Percentiles rank a stretch among this genome's conserved stretches.
Conservation (phyloP, 2,888 invertebrate genomes). For the Brachycybe producta region DNA sequence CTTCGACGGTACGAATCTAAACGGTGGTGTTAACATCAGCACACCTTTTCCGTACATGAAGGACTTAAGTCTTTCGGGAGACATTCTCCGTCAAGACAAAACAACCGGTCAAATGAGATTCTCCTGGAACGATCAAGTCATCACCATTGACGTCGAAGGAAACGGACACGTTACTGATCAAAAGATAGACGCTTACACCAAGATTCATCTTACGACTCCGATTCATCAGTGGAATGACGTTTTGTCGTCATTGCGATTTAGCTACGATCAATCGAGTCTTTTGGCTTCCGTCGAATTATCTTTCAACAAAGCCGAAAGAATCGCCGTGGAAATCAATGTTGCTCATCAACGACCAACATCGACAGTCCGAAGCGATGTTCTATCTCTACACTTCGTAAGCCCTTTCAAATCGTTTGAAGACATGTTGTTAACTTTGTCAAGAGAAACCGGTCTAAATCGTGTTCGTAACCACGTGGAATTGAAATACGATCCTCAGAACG, state of each 20-base stretch:
- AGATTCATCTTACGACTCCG: constrained; percentile 14
- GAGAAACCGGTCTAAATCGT: background rate
- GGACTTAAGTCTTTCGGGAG: constrained; percentile 6
- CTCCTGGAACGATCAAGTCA: background rate
- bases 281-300: constrained; percentile 1
- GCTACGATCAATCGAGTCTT: background rate
- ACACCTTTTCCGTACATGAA: constrained; percentile 11
- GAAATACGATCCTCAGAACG: constrained; percentile 5
- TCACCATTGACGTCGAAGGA: background rate
- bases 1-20: background rate
- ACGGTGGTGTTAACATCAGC: constrained; percentile 1
- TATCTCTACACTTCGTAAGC: constrained; percentile 12
- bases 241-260: background rate
- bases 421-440: background rate
- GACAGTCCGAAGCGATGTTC: background rate
- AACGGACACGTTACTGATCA: background rate
- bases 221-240: constrained; percentile 11
- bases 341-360: background rate
- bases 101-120: background rate
- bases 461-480: constrained; percentile 1
- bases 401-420: constrained; percentile 6
- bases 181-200: constrained; percentile 8
- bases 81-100: constrained; percentile 12
- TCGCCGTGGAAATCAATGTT: constrained; percentile 7
- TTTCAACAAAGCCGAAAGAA: constrained; percentile 1